Evolutionary conservation across 64 coral and sea anemone genomes (phyloP).

Genomic region (Actinia tenebrosa): DNA sequence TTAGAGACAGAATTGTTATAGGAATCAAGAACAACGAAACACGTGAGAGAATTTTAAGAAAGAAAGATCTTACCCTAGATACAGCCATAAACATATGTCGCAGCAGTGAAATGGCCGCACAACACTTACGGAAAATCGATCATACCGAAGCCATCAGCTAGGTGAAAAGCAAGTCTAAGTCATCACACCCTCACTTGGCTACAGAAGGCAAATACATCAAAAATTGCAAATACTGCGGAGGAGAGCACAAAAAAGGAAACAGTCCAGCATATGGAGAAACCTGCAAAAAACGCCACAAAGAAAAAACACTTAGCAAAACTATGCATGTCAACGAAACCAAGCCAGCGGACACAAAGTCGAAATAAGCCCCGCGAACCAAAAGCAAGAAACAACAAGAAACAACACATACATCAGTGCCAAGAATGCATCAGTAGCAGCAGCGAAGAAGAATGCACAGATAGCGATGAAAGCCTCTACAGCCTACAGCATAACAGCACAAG

Average conservation of each 20-base stretch:
- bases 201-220: background rate
- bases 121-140: constrained; percentile 27
- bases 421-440: background rate
- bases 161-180: background rate
- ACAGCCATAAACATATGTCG: constrained; percentile 53
- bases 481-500: background rate
- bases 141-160: constrained; percentile 12
- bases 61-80: constrained; percentile 24
- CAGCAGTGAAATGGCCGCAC: constrained; percentile 37
- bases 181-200: too few relatives aligned
- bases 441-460: background rate
- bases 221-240: constrained; percentile 40
- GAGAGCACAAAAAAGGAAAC: constrained; percentile 32
- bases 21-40: constrained; percentile 20
- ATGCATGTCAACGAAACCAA: background rate
- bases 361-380: background rate
- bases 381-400: background rate
- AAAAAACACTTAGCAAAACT: constrained; percentile 40
- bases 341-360: background rate
- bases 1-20: background rate
- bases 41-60: constrained; percentile 8
- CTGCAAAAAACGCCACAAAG: constrained; percentile 42
- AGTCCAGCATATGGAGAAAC: constrained; percentile 42
- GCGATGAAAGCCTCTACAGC: constrained; percentile 35
- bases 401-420: constrained; percentile 3